Evolutionary conservation across 2,113 vertebrate species (phyloP), one percentile per base, ranked within the genome.

Genomic region (Caranx melampygus): DNA sequence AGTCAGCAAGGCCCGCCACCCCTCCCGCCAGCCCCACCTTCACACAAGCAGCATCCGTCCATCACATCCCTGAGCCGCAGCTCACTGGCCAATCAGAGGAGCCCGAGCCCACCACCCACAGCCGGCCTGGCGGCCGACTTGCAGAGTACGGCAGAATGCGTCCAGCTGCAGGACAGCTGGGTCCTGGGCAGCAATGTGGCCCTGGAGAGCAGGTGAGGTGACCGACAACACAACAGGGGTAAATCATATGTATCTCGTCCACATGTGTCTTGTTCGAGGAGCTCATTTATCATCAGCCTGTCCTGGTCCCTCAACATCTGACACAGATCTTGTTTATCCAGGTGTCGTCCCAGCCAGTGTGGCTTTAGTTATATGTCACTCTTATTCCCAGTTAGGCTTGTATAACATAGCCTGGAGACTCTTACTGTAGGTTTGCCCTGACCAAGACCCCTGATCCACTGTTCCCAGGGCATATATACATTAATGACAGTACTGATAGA

Each of bases 141-240:
- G 96, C 98, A 98, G 95, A 97, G 97, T 93, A 98, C 98, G 92
- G 97, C 98, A 77, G 98, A 99, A 96, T 99, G 98, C 88, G 98
- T 98, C 96, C 98, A 99, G 97, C 98, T 99, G 97, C 98, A 99
- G 96, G 98, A 98, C 97, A 99, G 97, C 97, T 99, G 98, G 98
- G 98, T 99, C 92, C 96, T 99, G 96, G 98, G 98, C 94, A 97
- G 97, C 96, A 98, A 98, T 96, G 97, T 98, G 44, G 97, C 97
- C 94, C 96, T 99, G 97, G 97, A 99, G 95, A 99, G 97, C 97
- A 98, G 98, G 98, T 99, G 94, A 95, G 91, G 31, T 33, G 60
- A 70, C 72, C 78, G 21, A 26, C 79, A 78, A 37, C 78, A 72
- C 60, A 67, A 31, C 26, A 0, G 40, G 74, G 51, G 26, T 26